Percentiles rank a stretch among this genome's conserved stretches.
Conservation (phyloP, 1,140 invertebrate genomes). For the Physella acuta region DNA sequence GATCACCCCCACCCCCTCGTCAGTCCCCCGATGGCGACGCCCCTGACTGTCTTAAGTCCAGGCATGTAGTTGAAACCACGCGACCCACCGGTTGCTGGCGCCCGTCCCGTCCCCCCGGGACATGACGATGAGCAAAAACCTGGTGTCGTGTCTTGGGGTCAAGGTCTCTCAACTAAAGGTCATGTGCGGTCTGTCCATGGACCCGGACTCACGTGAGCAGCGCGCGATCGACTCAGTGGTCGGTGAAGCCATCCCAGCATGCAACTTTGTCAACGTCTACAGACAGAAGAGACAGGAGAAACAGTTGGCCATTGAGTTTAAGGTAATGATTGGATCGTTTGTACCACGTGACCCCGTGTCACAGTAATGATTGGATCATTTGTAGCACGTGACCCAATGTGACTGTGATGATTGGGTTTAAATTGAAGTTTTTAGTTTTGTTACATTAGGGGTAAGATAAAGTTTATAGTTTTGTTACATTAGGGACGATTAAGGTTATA, state of each 20-base stretch:
- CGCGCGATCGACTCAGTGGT: constrained; percentile 35
- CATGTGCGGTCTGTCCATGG: constrained; percentile 34
- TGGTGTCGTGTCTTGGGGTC: constrained; percentile 26
- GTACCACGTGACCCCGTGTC: too few species aligned
- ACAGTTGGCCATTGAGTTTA: constrained; percentile 40
- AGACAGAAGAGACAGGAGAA: constrained; percentile 36
- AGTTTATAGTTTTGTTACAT: too few species aligned
- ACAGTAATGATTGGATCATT: too few species aligned
- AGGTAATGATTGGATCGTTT: too few species aligned
- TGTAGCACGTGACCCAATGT: background rate
- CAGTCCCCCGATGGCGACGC: too few species aligned
- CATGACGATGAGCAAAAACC: constrained; percentile 32
- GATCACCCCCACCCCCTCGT: too few species aligned
- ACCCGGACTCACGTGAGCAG: constrained; percentile 40
- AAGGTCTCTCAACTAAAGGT: constrained; percentile 33
- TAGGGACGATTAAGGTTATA: too few species aligned
- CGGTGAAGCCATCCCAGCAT: constrained; percentile 33
- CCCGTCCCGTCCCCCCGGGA: background rate
- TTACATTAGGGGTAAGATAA: too few species aligned
- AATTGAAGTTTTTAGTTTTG: background rate
- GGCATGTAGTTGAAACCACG: background rate
- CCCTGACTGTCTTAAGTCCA: too few species aligned
- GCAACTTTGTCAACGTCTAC: constrained; percentile 35
- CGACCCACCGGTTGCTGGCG: background rate
- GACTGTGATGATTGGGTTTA: background rate